Evolutionary conservation across 2,113 vertebrate genomes (phyloP), one percentile per base, ranked within the genome.

Genomic region (Puntigrus tetrazona): DNA sequence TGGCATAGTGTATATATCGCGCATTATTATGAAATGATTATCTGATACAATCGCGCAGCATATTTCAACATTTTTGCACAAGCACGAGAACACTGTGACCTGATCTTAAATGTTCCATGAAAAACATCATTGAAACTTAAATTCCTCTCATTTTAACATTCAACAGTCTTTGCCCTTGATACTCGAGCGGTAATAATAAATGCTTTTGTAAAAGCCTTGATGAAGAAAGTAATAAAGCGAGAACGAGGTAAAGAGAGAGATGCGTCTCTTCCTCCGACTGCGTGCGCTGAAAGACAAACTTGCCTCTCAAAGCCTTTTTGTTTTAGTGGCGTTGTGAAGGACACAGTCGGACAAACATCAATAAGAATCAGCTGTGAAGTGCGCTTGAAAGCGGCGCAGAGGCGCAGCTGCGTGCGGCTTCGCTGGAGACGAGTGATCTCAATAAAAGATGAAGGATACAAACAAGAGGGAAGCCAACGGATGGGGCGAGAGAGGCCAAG

Each of bases 321-420:
- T 87, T 67, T 88, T 75, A 14, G 73, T 61, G 86, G 89, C 87
- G 89, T 84, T 90, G 83, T 88, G 90, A 93, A 92, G 92, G 92
- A 93, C 90, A 88, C 82, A 90, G 88, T 89, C 74, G 85, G 67
- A 88, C 88, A 86, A 80, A 91, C 91, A 92, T 93, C 92, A 93
- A 92, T 90, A 88, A 81, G 25, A 52, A 90, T 88, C 82, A 86
- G 76, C 79, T 70, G 55, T 83, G 70, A 83, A 88, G 84, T 61
- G 65, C 52, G 61, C 45, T 75, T 85, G 82, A 85, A 88, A 86
- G 84, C 76, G 36, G 63, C 31, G 61, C 78, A 61, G 52, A 59
- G 69, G 76, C 34, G 43, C 78, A 63, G 75, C 82, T 27, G 34
- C 61, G 78, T 72, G 41, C 69, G 79, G 43, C 55, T 69, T 16